Evolutionary conservation across 2,113 vertebrate genomes (phyloP).

Genomic region (Megaceryle maxima): DNA sequence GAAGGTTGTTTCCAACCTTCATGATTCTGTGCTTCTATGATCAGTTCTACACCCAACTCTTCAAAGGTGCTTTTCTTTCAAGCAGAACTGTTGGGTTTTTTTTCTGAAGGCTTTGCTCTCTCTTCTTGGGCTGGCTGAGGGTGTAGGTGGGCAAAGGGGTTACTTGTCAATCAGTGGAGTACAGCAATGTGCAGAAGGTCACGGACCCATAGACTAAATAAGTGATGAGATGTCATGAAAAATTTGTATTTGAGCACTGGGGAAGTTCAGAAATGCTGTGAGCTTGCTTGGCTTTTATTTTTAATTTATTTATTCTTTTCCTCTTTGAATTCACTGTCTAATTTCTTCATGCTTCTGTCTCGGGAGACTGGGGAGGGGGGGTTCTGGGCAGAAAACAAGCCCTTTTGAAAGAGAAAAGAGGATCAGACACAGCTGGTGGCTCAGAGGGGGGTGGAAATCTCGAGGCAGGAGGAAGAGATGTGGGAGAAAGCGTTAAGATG

Average conservation of each 20-base stretch:
- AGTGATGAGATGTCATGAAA: slow-evolving; percentile 52
- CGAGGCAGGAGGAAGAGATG: neutral
- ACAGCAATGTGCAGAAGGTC: neutral
- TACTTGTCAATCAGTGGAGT: accelerated
- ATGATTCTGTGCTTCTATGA: too few species aligned
- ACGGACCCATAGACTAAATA: neutral
- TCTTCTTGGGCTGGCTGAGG: neutral
- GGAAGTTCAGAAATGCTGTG: neutral
- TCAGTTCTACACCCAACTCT: too few species aligned
- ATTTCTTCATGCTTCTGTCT: slow-evolving; percentile 21
- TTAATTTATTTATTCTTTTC: neutral
- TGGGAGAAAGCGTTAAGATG: neutral
- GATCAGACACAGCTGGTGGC: neutral
- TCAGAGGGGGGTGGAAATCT: neutral
- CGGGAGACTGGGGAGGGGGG: neutral
- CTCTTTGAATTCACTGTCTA: neutral
- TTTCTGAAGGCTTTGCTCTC: neutral
- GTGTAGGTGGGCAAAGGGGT: neutral
- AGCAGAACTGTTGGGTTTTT: too few species aligned
- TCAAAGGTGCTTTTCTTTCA: neutral
- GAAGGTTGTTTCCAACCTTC: too few species aligned
- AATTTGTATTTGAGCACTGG: neutral
- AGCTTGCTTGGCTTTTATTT: slow-evolving; percentile 35
- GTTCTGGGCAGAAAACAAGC: neutral
- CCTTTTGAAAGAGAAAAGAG: neutral